Evolutionary conservation across 2,888 invertebrate genomes (phyloP), one percentile per base, ranked within the genome.

Genomic region (Biston betularia): DNA sequence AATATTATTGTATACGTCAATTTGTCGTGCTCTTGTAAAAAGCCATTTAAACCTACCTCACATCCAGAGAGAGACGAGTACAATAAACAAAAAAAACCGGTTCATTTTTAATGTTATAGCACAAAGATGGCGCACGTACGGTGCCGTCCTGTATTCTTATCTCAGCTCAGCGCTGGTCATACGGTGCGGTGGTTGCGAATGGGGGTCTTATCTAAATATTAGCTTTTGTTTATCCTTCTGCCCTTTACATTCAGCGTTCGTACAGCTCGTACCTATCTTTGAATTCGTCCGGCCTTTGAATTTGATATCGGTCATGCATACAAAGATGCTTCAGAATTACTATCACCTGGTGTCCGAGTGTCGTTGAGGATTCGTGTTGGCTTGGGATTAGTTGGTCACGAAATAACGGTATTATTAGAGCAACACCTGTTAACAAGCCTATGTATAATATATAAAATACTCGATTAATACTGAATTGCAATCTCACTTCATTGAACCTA

Each of bases 191-290:
- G 84, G 81, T 78, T 81, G 77, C 78, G 76, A 83, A 82, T 85
- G 79, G 79, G 73, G 80, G 77, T 75, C 86, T 86, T 89, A 89
- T 89, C 89, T 88, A 82, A 87, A 86, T 89, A 89, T 87, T 85
- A 86, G 85, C 87, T 80, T 84, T 86, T 86, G 87, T 87, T 88
- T 86, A 86, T 84, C 82, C 81, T 76, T 78, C 74, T 83, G 84
- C 83, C 81, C 83, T 84, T 86, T 84, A 82, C 77, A 85, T 86
- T 84, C 84, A 66, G 77, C 79, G 77, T 79, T 77, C 84, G 84
- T 85, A 79, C 58, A 56, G 59, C 61, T 57, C 66, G 77, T 78
- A 76, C 81, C 80, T 84, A 85, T 85, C 84, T 85, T 79, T 81
- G 76, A 76, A 80, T 75, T 75, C 76, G 81, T 82, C 84, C 84